Conservation (phyloP, 2,113 vertebrate species). For the Hemibagrus wyckioides region DNA sequence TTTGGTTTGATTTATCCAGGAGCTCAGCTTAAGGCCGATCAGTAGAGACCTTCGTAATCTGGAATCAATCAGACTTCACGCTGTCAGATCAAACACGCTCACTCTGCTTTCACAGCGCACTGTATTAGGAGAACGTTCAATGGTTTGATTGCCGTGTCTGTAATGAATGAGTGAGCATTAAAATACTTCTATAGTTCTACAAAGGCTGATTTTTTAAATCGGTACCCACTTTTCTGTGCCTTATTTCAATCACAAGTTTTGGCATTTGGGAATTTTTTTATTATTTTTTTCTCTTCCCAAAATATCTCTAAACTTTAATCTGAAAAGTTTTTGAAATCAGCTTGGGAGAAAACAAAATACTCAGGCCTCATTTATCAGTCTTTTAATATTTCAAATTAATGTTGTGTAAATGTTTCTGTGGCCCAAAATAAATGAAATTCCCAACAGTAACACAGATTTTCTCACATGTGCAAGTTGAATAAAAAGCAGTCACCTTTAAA, state of each 20-base stretch:
- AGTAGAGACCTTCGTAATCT: not conserved
- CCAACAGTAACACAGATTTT: not conserved
- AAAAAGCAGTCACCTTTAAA: not conserved
- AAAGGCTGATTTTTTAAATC: not conserved
- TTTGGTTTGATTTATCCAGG: slow-evolving; percentile 32
- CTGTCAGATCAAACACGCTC: slow-evolving; percentile 26
- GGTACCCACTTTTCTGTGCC: not conserved
- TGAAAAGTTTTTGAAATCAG: not conserved
- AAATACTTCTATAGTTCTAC: not conserved
- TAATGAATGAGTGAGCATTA: slow-evolving; percentile 25
- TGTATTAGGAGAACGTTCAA: not conserved
- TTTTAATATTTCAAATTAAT: not conserved
- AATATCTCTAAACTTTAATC: not conserved
- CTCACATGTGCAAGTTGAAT: not conserved
- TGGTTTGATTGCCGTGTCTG: not conserved
- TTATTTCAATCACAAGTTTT: not conserved
- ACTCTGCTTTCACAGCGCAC: not conserved
- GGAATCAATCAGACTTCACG: slow-evolving; percentile 33
- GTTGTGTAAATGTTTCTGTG: not conserved
- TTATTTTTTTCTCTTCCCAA: not conserved
- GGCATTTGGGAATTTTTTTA: not conserved
- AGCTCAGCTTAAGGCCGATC: slow-evolving; percentile 6
- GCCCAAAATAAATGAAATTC: not conserved
- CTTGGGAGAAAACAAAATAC: not conserved
- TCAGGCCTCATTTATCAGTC: not conserved